These are phyloP conservation scores for Cerastoderma edule DNA, from an alignment of 2,888 invertebrate genomes.

Conservation along the genomic window DNA sequence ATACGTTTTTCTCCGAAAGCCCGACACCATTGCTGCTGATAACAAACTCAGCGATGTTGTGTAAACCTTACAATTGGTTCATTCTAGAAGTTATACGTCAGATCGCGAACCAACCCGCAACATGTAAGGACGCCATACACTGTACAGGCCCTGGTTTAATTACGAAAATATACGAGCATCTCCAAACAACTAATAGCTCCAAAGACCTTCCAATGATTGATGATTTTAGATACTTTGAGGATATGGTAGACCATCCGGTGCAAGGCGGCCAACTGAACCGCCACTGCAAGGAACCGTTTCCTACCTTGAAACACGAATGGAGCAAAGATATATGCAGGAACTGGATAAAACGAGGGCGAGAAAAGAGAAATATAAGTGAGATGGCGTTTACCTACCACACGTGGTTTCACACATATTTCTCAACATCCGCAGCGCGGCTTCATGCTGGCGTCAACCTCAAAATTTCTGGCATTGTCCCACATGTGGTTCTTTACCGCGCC, in stretches of 20 bases:
- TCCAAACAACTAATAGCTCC: neutral
- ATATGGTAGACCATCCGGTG: neutral
- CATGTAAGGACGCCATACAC: neutral
- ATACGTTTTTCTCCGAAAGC: no score
- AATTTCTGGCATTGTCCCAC: no score
- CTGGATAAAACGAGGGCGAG: neutral
- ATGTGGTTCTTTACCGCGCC: no score
- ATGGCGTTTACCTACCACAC: neutral
- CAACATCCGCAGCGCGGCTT: no score
- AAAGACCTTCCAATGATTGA: neutral
- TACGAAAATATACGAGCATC: neutral
- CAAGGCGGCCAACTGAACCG: neutral
- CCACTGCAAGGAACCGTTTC: neutral
- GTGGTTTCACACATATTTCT: neutral
- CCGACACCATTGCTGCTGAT: no score
- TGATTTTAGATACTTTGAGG: neutral
- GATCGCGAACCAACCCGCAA: neutral
- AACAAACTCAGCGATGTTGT: neutral
- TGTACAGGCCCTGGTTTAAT: neutral
- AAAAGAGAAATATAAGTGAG: neutral
- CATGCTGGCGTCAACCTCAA: no score
- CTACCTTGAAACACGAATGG: no score
- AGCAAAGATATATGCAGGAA: neutral
- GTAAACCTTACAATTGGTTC: neutral
- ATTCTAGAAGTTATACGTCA: neutral